A percentile compares a stretch with the other conserved stretches of the same genome.
Conservation (phyloP, 2,113 vertebrate species). For the Raja brachyura region DNA sequence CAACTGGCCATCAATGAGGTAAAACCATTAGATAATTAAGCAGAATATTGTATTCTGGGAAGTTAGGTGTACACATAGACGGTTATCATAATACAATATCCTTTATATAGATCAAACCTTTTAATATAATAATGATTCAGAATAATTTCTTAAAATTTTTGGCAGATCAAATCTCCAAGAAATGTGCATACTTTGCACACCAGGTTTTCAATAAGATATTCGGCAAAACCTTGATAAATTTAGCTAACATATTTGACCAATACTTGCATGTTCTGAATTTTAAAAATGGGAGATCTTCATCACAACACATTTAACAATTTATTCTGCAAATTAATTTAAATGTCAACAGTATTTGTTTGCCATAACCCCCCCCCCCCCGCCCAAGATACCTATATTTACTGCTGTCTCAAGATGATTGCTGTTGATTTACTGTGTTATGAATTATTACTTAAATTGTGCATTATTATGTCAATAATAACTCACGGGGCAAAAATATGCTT, state of each 20-base stretch:
- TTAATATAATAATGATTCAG: background rate
- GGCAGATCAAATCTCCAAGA: background rate
- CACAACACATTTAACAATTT: background rate
- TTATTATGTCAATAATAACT: background rate
- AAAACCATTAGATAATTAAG: slow-evolving; percentile 37
- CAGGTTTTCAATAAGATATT: background rate
- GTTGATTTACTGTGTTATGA: background rate
- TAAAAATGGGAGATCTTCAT: background rate
- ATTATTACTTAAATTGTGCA: too few relatives aligned
- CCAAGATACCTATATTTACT: background rate
- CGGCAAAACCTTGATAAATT: background rate
- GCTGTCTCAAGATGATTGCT: background rate
- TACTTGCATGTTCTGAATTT: background rate
- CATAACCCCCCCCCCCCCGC: too few relatives aligned
- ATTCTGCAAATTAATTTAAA: background rate
- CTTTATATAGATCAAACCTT: background rate
- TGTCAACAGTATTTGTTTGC: background rate
- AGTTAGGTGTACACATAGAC: background rate
- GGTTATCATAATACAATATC: background rate
- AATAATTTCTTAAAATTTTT: background rate
- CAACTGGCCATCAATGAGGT: slow-evolving; percentile 96
- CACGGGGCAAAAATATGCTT: background rate
- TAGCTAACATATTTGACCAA: background rate
- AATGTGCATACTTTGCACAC: background rate
- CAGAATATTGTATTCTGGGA: background rate